Evolutionary conservation across 2,113 vertebrate genomes (phyloP), one percentile per base, ranked within the genome.

Genomic region (Coryphaenoides rupestris): DNA sequence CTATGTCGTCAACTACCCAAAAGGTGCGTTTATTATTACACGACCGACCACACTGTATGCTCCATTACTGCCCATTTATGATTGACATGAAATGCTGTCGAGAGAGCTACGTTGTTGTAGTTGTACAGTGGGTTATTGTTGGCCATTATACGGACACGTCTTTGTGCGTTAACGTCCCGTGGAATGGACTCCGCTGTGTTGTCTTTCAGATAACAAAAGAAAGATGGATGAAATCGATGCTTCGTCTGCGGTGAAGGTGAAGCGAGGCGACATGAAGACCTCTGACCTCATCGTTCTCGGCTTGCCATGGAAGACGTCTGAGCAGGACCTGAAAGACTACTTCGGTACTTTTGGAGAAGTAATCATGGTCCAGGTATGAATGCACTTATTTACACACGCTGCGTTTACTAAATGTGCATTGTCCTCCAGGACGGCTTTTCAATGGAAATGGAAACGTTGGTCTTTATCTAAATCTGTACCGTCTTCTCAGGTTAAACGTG

Each of bases 201-300:
- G 40, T 14, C 19, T 28, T 82, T 70, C 73, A 95, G 97, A 99
- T 86, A 99, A 99, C 86, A 99, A 99, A 83, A 93, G 97, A 55
- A 99, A 99, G 84, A 99, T 99, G 97, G 97, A 99, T 52, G 97
- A 99, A 88, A 94, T 95, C 0, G 97, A 99, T 76, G 95, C 95
- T 1, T 96, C 96, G 0, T 98, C 95, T 17, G 97, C 95, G 0
- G 95, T 96, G 49, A 99, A 99, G 81, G 96, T 99, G 85, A 99
- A 99, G 83, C 89, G 97, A 58, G 96, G 95, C 1, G 96, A 98
- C 19, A 95, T 98, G 88, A 99, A 99, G 80, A 99, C 97, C 0
- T 99, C 97, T 0, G 97, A 99, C 73, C 84, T 99, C 26, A 99
- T 99, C 64, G 96, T 99, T 4, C 65, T 99, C 73, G 96, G 97